Percentiles rank a stretch among this genome's conserved stretches.
Conservation (phyloP, 2,113 vertebrate species). For the Bettongia penicillata region DNA sequence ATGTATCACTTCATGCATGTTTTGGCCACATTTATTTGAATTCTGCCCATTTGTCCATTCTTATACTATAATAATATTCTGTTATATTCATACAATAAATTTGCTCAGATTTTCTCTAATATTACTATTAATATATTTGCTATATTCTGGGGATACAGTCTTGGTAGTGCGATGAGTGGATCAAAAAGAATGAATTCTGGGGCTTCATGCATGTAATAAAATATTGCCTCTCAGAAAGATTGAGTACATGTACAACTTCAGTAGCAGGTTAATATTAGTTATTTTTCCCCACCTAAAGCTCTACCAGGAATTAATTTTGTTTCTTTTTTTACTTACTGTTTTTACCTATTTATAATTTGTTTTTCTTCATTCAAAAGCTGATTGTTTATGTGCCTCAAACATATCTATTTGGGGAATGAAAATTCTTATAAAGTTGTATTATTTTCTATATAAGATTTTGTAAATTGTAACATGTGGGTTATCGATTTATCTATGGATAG, state of each 20-base stretch:
- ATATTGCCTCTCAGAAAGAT: neutral
- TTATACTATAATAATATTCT: neutral
- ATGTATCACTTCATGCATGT: neutral
- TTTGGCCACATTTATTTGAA: neutral
- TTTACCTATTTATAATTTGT: neutral
- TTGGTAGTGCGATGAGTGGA: neutral
- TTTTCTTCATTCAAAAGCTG: neutral
- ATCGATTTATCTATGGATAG: neutral
- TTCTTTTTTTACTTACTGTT: neutral
- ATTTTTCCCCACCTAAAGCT: neutral
- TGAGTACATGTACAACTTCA: neutral
- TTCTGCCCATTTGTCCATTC: neutral
- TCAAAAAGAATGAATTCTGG: no score
- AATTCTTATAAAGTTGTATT: neutral
- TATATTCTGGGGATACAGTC: neutral
- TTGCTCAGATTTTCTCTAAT: neutral
- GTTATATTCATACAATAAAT: neutral
- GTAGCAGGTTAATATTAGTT: neutral
- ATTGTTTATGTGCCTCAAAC: neutral
- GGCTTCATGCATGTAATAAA: neutral
- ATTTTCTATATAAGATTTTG: neutral
- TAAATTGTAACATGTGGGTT: neutral
- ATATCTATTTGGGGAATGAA: neutral
- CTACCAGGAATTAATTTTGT: neutral
- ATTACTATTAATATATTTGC: neutral